Base-by-base conservation (phyloP, 2,888 invertebrate species). In the Hirtodrosophila cameraria region DNA sequence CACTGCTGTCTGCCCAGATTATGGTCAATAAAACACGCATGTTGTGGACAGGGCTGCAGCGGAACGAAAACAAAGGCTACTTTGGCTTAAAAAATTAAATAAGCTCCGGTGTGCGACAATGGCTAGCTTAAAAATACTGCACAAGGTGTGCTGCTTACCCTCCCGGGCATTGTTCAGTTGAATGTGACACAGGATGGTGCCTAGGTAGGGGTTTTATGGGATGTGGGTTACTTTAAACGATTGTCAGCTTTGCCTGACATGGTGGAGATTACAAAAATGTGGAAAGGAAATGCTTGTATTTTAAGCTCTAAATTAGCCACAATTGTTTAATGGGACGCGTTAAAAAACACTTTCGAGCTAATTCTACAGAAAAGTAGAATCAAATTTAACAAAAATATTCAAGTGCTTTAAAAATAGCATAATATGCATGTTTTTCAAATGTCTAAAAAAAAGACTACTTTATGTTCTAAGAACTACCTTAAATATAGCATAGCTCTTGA, bases 11-110 rank as follows among this genome's bases (percentile, higher is more conserved):
- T 15, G 16, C 11, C 11, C 45, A 33, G 82, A 74, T 77, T 84
- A 84, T 70, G 79, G 82, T 57, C 82, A 62, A 84, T 84, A 81
- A 78, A 78, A 63, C 62, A 65, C 45, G 77, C 48, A 54, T 59
- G 71, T 41, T 43, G 48, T n/a, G n/a, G n/a, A n/a, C n/a, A n/a
- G n/a, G n/a, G 9, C 13, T 15, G 25, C 16, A 28, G 15, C 13
- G 12, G 8, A 9, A 3, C n/a, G 5, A 18, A 36, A 55, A 57
- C 52, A 62, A 62, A 48, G 27, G 39, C 30, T 46, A 23, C 5
- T 23, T 23, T n/a, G n/a, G 23, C 7, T 1, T 23, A 45, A 60
- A 64, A 64, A 64, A 73, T 61, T 77, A 77, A 81, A 81, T 55
- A 84, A 57, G 52, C 63, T n/a, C 60, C 36, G 12, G 11, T 42